A percentile compares a stretch with the other conserved stretches of the same genome.
Evolutionary conservation across 2,797 vertebrate species (phyloP).

Genomic region (Scolopax rusticola): DNA sequence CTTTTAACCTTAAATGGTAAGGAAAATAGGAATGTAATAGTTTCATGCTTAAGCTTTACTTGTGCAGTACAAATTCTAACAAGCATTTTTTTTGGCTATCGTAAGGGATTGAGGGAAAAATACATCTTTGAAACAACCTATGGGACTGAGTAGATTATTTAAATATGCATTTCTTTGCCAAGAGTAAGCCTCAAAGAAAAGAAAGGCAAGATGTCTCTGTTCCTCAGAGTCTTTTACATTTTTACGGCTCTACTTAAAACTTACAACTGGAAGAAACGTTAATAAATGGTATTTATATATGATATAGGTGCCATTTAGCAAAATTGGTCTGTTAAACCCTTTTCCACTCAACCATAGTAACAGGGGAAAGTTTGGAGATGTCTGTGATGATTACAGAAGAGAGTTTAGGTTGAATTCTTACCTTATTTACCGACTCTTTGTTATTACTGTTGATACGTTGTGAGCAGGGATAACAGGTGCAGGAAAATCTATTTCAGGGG

Average conservation of each 20-base stretch:
- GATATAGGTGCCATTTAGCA: neutral
- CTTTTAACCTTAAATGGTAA: neutral
- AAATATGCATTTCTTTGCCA: neutral
- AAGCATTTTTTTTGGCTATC: neutral
- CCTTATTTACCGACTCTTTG: constrained; percentile 72
- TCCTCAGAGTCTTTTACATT: neutral
- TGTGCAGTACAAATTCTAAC: neutral
- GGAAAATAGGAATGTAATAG: neutral
- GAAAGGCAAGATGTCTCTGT: neutral
- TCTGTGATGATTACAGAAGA: neutral
- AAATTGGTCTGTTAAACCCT: neutral
- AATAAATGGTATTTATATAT: neutral
- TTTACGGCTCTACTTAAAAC: neutral
- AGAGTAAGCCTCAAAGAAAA: neutral
- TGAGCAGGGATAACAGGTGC: constrained; percentile 11
- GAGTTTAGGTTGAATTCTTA: neutral
- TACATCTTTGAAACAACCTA: neutral
- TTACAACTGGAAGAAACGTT: neutral
- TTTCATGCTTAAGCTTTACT: neutral
- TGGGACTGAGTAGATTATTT: neutral
- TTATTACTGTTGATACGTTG: constrained; percentile 51
- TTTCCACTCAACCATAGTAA: neutral
- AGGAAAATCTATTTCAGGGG: constrained; percentile 72
- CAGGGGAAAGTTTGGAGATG: neutral
- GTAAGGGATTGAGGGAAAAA: neutral